Conservation (phyloP, 2,797 vertebrate genomes). For the Somateria mollissima region DNA sequence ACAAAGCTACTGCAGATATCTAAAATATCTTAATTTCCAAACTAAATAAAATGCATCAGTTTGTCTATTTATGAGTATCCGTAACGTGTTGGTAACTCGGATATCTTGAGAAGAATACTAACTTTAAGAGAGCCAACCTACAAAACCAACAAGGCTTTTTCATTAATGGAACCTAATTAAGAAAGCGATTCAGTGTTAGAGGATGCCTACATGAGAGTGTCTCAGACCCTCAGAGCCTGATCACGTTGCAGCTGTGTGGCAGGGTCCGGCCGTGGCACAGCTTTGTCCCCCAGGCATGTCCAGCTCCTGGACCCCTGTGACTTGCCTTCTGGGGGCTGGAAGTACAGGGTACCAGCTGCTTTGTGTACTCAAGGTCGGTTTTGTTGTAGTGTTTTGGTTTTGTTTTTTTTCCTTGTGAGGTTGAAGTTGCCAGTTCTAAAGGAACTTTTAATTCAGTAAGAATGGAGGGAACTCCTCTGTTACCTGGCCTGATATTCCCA, state of each 20-base stretch:
- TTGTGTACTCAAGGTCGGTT: not conserved
- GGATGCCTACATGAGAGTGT: no score
- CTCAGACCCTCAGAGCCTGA: no score
- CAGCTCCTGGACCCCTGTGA: not conserved
- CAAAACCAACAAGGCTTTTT: not conserved
- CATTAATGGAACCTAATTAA: not conserved
- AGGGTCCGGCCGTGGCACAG: not conserved
- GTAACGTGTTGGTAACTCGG: not conserved
- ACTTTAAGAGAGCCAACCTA: not conserved
- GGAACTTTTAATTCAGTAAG: not conserved
- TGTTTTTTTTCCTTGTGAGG: no score
- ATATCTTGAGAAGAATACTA: not conserved
- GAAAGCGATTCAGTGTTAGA: not conserved
- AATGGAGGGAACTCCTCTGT: not conserved
- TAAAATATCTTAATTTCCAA: not conserved
- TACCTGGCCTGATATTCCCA: not conserved
- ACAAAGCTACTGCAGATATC: not conserved
- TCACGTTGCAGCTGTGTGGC: not conserved
- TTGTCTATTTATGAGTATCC: not conserved
- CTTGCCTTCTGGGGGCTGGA: not conserved
- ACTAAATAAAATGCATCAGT: not conserved
- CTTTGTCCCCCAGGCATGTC: not conserved
- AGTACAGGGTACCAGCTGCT: rapidly evolving
- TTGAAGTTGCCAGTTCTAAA: not conserved
- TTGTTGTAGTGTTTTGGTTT: not conserved